Conservation (phyloP, 2,797 vertebrate species). For the Alauda arvensis region DNA sequence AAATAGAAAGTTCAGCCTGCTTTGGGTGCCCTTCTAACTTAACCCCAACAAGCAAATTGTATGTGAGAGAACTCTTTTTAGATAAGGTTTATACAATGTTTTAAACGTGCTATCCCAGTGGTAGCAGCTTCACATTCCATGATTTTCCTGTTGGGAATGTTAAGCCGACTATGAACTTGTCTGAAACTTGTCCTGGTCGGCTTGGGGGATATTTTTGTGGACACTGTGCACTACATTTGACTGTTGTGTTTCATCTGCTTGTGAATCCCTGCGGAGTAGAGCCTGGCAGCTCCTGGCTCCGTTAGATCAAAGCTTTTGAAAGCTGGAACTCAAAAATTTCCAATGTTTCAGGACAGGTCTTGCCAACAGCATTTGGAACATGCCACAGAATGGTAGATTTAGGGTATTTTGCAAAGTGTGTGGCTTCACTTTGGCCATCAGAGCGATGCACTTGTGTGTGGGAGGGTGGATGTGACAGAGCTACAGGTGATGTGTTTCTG, state of each 20-base stretch:
- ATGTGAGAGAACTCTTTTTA: constrained; percentile 41
- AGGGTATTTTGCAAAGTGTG: neutral
- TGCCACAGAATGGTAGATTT: neutral
- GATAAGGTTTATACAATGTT: constrained; percentile 36
- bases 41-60: constrained; percentile 37
- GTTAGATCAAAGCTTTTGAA: neutral
- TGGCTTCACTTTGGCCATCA: neutral
- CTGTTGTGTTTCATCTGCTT: constrained; percentile 9
- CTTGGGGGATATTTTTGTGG: neutral
- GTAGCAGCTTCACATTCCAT: constrained; percentile 47
- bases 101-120: constrained; percentile 44
- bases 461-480: constrained; percentile 20
- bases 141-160: constrained; percentile 33
- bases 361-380: neutral
- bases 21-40: constrained; percentile 60
- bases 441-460: constrained; percentile 1
- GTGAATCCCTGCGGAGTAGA: neutral
- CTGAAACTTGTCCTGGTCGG: constrained; percentile 23
- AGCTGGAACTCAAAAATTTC: neutral
- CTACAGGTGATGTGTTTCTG: constrained; percentile 2
- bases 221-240: constrained; percentile 52
- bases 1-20: constrained; percentile 48
- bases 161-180: constrained; percentile 29
- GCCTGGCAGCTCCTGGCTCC: neutral
- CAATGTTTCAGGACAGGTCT: neutral